Evolutionary conservation across 1,140 invertebrate species (phyloP), one percentile per base, ranked within the genome.

Genomic region (Brachionus sp.): DNA sequence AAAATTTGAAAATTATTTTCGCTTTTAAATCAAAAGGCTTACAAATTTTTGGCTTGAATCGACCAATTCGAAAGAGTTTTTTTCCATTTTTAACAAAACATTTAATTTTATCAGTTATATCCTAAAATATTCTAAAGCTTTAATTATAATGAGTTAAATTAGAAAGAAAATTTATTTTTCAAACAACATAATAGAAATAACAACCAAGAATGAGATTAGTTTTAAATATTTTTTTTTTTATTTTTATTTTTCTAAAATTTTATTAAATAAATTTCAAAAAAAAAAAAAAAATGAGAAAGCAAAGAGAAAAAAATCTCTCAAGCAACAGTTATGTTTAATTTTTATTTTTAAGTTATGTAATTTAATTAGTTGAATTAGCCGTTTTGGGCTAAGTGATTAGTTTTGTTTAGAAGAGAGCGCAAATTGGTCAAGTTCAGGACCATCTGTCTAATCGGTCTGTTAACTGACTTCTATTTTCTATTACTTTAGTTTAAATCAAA

Each of bases 281-380:
- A 57, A 57, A 57, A 25, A 57, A 13, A 57, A 33, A 29, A 2
- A 2, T 29, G 1, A 29, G 29, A 29, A 29, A 29, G 29, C 29
- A 29, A 29, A 29, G 29, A 29, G 29, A 33, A 66, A 39, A 42
- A 73, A 73, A 73, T 73, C 68, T 73, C 68, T 73, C 68, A 73
- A 73, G 68, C 68, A 73, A 73, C 68, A 73, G 68, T 16, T 39
- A 42, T 35, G 37, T 39, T 73, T 42, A 68, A 68, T n/a, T 33
- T 29, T 68, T 3, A 35, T 68, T 68, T 68, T 29, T 10, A 33
- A 68, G 64, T 68, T 68, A 35, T 68, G 50, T 23, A 68, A 37
- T 68, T 68, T 35, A n/a, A 35, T 68, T 37, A 35, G 33, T 29
- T 29, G 64, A 29, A 19, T 57, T 23, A 6, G 29, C 19, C 19